Evolutionary conservation across 2,888 invertebrate genomes (phyloP).

Genomic region (Aproaerema taeniolella): DNA sequence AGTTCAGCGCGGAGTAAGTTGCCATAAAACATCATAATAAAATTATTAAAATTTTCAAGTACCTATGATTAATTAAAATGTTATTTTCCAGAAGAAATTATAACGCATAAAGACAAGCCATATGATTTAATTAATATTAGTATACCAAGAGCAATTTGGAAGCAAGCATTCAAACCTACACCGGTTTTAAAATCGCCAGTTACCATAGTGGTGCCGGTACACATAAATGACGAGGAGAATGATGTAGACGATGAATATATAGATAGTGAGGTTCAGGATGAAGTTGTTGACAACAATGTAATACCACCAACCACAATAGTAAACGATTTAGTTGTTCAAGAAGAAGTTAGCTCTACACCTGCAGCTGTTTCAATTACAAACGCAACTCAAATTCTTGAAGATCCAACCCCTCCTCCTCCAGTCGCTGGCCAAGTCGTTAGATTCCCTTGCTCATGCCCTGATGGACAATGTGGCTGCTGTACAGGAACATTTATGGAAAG

Average conservation of each 20-base stretch:
- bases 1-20: too few species aligned
- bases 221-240: conserved; percentile 46
- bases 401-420: conserved; percentile 21
- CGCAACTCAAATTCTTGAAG: conserved; percentile 31
- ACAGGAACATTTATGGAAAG: conserved; percentile 80
- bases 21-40: too few species aligned
- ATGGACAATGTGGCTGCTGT: conserved; percentile 83
- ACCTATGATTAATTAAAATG: conserved; percentile 2
- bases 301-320: conserved; percentile 20
- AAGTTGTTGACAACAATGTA: conserved; percentile 15
- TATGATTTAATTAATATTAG: conserved; percentile 53
- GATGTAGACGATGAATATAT: conserved; percentile 28
- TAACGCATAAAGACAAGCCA: conserved; percentile 35
- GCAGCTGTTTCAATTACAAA: conserved; percentile 21
- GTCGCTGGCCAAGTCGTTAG: conserved; percentile 59
- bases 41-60: too few species aligned
- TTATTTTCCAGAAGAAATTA: conserved; percentile 30
- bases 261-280: conserved; percentile 4
- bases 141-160: conserved; percentile 51
- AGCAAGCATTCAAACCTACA: conserved; percentile 51
- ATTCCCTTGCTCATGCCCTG: conserved; percentile 79
- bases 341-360: conserved; percentile 23
- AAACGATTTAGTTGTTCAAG: conserved; percentile 23
- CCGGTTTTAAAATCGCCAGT: conserved; percentile 60
- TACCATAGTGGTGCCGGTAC: conserved; percentile 57